Evolutionary conservation across 2,888 invertebrate species (phyloP).

Genomic region (Aethes cnicana): DNA sequence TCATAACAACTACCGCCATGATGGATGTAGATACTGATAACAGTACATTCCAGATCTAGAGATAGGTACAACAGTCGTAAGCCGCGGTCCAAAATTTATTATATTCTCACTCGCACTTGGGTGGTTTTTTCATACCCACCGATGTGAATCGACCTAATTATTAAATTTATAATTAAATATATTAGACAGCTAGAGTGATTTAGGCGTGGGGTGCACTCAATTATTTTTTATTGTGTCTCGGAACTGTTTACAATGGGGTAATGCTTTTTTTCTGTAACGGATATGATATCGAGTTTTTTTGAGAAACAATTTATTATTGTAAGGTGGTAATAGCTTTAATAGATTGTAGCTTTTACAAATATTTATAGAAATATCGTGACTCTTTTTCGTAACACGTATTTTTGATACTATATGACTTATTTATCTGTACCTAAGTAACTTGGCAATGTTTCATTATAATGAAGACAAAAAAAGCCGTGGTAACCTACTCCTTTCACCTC

Average conservation of each 20-base stretch:
- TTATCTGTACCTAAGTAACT: no score
- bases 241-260: not conserved
- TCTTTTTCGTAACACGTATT: no score
- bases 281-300: not conserved
- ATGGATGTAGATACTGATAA: slow-evolving; percentile 73
- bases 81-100: slow-evolving; percentile 42
- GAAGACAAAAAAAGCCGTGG: no score
- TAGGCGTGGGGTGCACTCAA: slow-evolving; percentile 21
- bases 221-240: slow-evolving; percentile 22
- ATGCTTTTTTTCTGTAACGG: not conserved
- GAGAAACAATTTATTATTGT: no score
- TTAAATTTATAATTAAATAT: slow-evolving; percentile 70
- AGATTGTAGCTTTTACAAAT: no score
- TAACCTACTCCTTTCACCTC: no score
- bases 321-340: no score
- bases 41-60: slow-evolving; percentile 61
- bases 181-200: slow-evolving; percentile 41
- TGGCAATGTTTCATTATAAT: no score
- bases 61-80: slow-evolving; percentile 42
- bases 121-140: slow-evolving; percentile 42
- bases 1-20: slow-evolving; percentile 72
- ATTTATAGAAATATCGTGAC: no score
- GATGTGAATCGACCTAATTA: slow-evolving; percentile 62
- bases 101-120: slow-evolving; percentile 54
- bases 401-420: no score